These are phyloP conservation scores for Mesitornis unicolor DNA, from an alignment of 2,113 vertebrate genomes.

Conservation along the genomic window DNA sequence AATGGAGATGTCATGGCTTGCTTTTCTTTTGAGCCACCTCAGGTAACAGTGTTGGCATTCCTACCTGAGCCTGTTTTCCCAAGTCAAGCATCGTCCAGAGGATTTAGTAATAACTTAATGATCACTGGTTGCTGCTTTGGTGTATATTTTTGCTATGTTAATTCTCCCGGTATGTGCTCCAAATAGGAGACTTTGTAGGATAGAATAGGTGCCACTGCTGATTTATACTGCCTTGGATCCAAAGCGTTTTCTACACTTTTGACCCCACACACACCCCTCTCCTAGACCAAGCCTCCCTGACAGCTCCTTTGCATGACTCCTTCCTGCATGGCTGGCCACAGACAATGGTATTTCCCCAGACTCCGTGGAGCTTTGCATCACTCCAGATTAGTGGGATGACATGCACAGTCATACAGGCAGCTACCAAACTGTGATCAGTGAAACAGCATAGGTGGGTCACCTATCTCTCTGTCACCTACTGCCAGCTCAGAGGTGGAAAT, in stretches of 20 bases:
- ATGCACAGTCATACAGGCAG: neutral
- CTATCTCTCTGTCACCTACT: neutral
- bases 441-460: neutral
- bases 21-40: neutral
- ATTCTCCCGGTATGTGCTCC: neutral
- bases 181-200: neutral
- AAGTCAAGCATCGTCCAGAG: neutral
- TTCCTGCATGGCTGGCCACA: slow-evolving; percentile 56
- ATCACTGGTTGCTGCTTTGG: neutral
- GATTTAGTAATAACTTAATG: neutral
- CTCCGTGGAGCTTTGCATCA: neutral
- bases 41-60: slow-evolving; percentile 8
- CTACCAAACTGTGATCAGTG: slow-evolving; percentile 4
- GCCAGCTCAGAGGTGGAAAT: neutral
- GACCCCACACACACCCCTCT: neutral
- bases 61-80: slow-evolving; percentile 21
- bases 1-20: neutral
- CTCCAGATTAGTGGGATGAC: neutral
- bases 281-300: neutral
- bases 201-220: neutral
- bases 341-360: slow-evolving; percentile 20
- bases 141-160: slow-evolving; percentile 7
- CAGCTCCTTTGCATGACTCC: slow-evolving; percentile 27
- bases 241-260: slow-evolving; percentile 56
- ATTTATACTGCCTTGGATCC: slow-evolving; percentile 5